phyloP scores from a whole-genome alignment of 2,888 invertebrate genomes.

The Megalurothrips usitatus region DNA sequence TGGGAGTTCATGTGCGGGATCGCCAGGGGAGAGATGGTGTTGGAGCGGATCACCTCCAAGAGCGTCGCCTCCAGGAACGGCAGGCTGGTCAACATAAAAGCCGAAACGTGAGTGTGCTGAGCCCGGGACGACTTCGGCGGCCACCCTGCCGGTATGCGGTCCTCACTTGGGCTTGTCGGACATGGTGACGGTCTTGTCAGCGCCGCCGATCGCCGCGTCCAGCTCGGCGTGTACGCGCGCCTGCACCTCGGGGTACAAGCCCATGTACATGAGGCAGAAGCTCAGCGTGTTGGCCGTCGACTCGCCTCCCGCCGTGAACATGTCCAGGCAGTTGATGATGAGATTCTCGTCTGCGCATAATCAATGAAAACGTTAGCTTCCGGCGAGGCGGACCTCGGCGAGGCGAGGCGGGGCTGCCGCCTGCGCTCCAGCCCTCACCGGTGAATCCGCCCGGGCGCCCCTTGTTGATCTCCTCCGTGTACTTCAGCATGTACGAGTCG shows the following conservation, averaged over 20 bases:
- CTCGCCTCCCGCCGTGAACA: constrained; percentile 39
- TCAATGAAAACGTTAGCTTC: no score
- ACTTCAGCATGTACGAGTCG: neutral
- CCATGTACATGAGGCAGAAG: constrained; percentile 38
- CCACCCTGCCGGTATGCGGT: no score
- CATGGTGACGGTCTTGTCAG: constrained; percentile 32
- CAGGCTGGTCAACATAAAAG: constrained; percentile 31
- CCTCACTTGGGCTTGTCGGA: constrained; percentile 35
- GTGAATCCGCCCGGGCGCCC: neutral
- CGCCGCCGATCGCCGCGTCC: constrained; percentile 36
- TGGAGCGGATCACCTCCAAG: constrained; percentile 36
- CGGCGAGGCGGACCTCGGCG: no score
- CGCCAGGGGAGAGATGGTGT: constrained; percentile 35
- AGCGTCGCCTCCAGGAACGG: constrained; percentile 36
- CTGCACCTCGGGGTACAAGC: constrained; percentile 38
- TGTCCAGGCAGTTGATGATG: constrained; percentile 36
- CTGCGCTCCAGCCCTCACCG: neutral
- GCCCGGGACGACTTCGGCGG: no score
- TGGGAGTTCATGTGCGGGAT: constrained; percentile 33
- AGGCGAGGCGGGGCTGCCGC: no score
- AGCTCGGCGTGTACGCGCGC: constrained; percentile 37
- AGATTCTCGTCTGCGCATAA: constrained; percentile 36
- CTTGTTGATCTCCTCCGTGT: neutral
- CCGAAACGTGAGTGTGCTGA: no score
- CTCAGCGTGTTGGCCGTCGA: constrained; percentile 37